Evolutionary conservation across 1,140 invertebrate species (phyloP), one percentile per base, ranked within the genome.

Genomic region (Drosophila kanapiae): DNA sequence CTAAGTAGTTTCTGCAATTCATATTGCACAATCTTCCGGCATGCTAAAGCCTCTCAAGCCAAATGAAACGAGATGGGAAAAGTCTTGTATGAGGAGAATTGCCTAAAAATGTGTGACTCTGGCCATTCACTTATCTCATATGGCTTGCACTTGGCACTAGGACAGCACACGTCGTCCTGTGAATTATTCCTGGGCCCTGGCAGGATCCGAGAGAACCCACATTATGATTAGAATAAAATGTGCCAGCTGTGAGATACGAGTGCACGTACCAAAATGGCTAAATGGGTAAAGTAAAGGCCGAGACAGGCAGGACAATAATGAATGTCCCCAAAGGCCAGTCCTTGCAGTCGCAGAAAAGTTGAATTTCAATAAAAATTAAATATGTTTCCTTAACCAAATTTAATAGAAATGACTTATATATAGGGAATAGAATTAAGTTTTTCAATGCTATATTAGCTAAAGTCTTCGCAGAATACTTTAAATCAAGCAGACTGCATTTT

Each of bases 221-320:
- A 29, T 49, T 43, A 47, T 76, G 80, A 78, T 69, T 61, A 40
- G 48, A 79, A 80, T 79, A 78, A 83, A 80, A 79, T 69, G 78
- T 79, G 82, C 69, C 78, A 86, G 67, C 54, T 86, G 82, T 86
- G 65, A 86, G 56, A 82, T 82, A 86, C 75, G 82, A 85, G 82
- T 63, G 54, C 82, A 86, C 82, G 75, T 86, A 72, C 59, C 13
- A 16, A 33, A 3, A 29, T n/a, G 27, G 14, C 4, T 27, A n/a
- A 49, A 49, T 49, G 27, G 47, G 27, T 29, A 13, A 45, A 70
- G 33, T n/a, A 14, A 14, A 16, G 61, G 35, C 37, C 42, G 29
- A 47, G 49, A 14, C 23, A 45, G 33, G 13, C 62, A 68, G 61
- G 53, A 71, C 75, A 78, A 71, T 80, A 84, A 84, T 80, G 61